Evolutionary conservation across 2,888 invertebrate genomes (phyloP).

Genomic region (Steinernema scapterisci): DNA sequence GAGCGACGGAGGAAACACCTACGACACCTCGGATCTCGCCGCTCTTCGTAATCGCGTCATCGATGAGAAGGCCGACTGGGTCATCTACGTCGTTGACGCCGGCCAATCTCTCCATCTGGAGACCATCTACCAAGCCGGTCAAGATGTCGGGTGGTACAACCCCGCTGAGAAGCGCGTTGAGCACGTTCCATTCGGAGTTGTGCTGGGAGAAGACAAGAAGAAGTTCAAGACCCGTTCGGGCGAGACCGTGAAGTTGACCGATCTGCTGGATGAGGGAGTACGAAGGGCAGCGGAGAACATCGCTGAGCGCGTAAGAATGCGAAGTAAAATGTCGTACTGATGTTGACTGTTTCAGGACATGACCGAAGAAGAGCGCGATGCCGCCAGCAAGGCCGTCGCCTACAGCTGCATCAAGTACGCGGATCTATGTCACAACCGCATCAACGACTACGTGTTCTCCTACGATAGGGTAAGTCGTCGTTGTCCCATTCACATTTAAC

Average conservation of each 20-base stretch:
- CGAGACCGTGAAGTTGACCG: constrained; percentile 85
- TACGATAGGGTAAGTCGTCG: constrained; percentile 79
- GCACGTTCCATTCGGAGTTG: constrained; percentile 93
- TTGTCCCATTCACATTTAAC: not conserved
- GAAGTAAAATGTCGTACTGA: not conserved
- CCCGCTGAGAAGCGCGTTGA: constrained; percentile 77
- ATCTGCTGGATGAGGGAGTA: constrained; percentile 85
- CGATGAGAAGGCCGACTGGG: constrained; percentile 82
- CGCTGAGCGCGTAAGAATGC: constrained; percentile 68
- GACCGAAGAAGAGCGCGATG: constrained; percentile 52
- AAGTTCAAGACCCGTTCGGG: constrained; percentile 98
- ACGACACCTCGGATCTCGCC: constrained; percentile 97
- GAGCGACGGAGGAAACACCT: constrained; percentile 92
- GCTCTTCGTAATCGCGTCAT: constrained; percentile 73
- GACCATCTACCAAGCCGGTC: constrained; percentile 79
- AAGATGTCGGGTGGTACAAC: constrained; percentile 78
- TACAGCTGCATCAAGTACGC: constrained; percentile 99
- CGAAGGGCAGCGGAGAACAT: constrained; percentile 69
- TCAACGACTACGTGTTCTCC: constrained; percentile 89
- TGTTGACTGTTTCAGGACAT: constrained; percentile 46
- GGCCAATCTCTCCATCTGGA: constrained; percentile 77
- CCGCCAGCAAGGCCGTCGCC: constrained; percentile 78
- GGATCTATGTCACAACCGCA: constrained; percentile 89
- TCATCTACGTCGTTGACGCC: constrained; percentile 90
- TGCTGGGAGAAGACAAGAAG: constrained; percentile 94